Conservation (phyloP, 2,797 vertebrate species). For the Eulemur coronatus region DNA sequence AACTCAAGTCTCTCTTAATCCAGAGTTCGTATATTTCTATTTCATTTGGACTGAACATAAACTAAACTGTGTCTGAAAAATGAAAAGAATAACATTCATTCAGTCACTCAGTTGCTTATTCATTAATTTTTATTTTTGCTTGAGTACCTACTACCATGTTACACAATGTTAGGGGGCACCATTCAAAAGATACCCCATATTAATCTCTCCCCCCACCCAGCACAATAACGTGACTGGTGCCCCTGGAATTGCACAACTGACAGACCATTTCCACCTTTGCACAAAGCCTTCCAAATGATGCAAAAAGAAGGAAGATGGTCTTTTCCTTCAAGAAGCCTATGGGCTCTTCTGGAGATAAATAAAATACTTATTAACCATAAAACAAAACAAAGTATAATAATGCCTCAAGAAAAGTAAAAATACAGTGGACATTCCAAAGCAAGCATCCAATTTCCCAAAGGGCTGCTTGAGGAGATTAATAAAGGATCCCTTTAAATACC, state of each 20-base stretch:
- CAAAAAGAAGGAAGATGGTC: not conserved
- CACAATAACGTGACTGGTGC: not conserved
- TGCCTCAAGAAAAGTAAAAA: slow-evolving; percentile 39
- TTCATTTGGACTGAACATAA: not conserved
- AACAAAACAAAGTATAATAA: slow-evolving; percentile 20
- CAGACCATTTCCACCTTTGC: not conserved
- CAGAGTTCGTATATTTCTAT: not conserved
- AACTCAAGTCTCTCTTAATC: not conserved
- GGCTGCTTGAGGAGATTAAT: slow-evolving; percentile 59
- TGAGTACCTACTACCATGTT: not conserved
- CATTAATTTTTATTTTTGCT: not conserved
- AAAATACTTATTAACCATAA: slow-evolving; percentile 25
- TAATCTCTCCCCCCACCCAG: not conserved
- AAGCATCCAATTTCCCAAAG: slow-evolving; percentile 40
- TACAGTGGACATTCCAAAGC: slow-evolving; percentile 21
- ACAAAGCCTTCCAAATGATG: not conserved
- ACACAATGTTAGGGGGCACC: not conserved
- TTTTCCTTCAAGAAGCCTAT: not conserved
- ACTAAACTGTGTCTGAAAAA: not conserved
- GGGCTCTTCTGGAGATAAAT: not conserved
- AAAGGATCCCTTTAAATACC: slow-evolving; percentile 56
- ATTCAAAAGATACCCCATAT: not conserved
- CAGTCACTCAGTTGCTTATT: not conserved
- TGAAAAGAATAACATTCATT: not conserved
- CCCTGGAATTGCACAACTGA: not conserved